These are phyloP conservation scores for Noctua janthina DNA, from an alignment of 2,888 invertebrate genomes.

Conservation along the genomic window DNA sequence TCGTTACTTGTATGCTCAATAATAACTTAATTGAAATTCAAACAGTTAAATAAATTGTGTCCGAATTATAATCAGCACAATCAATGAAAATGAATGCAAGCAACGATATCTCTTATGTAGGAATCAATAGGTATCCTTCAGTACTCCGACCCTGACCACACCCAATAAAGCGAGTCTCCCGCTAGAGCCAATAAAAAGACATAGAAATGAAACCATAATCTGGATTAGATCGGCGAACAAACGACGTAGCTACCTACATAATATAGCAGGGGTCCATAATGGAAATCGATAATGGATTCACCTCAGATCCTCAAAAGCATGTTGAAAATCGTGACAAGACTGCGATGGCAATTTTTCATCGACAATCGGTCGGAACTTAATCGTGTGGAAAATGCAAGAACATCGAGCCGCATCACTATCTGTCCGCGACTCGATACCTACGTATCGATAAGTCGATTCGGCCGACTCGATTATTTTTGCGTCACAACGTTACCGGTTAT, in stretches of 20 bases:
- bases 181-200: conserved; percentile 25
- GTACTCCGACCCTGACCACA: neutral
- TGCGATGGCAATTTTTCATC: conserved; percentile 78
- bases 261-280: conserved; percentile 55
- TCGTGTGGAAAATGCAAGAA: conserved; percentile 80
- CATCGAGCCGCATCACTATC: conserved; percentile 68
- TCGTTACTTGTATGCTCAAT: neutral
- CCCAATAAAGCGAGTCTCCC: neutral
- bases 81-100: neutral
- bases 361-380: conserved; percentile 74
- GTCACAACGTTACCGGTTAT: conserved; percentile 53
- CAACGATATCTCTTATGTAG: neutral
- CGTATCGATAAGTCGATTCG: conserved; percentile 48
- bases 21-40: neutral
- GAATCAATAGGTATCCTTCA: neutral
- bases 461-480: conserved; percentile 59
- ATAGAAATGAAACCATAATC: conserved; percentile 60
- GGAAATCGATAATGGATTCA: conserved; percentile 76
- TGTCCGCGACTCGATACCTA: conserved; percentile 51
- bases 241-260: conserved; percentile 35
- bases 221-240: conserved; percentile 49
- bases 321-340: conserved; percentile 75
- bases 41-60: neutral
- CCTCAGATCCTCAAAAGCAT: conserved; percentile 70
- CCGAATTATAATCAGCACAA: neutral